Conservation (phyloP, 2,888 invertebrate genomes). For the Drosophila heteroneura region DNA sequence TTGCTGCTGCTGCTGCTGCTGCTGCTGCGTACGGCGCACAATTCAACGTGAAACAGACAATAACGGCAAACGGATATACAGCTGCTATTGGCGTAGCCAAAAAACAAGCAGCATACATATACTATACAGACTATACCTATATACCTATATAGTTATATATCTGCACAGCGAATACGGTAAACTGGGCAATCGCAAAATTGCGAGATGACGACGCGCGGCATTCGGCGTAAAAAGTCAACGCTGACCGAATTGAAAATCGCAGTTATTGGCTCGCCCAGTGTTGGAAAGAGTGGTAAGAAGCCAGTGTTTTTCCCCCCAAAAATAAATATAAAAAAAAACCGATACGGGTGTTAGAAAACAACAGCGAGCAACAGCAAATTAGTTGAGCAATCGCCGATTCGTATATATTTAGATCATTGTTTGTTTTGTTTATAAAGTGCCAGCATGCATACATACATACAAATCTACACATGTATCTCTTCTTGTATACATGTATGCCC, state of each 20-base stretch:
- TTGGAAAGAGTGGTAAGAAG: slow-evolving; percentile 94
- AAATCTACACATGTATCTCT: slow-evolving; percentile 20
- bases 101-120: slow-evolving; percentile 7
- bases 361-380: slow-evolving; percentile 73
- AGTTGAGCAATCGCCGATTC: slow-evolving; percentile 78
- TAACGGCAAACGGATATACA: slow-evolving; percentile 56
- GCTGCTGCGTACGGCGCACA: slow-evolving; percentile 34
- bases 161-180: slow-evolving; percentile 29
- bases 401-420: slow-evolving; percentile 78
- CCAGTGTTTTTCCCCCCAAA: slow-evolving; percentile 7
- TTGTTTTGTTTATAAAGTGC: slow-evolving; percentile 81
- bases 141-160: slow-evolving; percentile 19
- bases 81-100: slow-evolving; percentile 30
- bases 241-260: slow-evolving; percentile 96
- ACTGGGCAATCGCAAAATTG: slow-evolving; percentile 44
- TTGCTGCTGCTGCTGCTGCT: slow-evolving; percentile 9
- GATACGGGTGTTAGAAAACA: slow-evolving; percentile 9
- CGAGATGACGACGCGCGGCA: slow-evolving; percentile 91
- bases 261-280: slow-evolving; percentile 94
- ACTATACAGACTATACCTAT: slow-evolving; percentile 8
- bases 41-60: slow-evolving; percentile 59
- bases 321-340: not conserved
- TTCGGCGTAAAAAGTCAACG: slow-evolving; percentile 95
- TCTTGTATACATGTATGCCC: slow-evolving; percentile 18
- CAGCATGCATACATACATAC: slow-evolving; percentile 40